Base-by-base conservation (phyloP, 2,888 invertebrate genomes). In the Morinoia aosen region DNA sequence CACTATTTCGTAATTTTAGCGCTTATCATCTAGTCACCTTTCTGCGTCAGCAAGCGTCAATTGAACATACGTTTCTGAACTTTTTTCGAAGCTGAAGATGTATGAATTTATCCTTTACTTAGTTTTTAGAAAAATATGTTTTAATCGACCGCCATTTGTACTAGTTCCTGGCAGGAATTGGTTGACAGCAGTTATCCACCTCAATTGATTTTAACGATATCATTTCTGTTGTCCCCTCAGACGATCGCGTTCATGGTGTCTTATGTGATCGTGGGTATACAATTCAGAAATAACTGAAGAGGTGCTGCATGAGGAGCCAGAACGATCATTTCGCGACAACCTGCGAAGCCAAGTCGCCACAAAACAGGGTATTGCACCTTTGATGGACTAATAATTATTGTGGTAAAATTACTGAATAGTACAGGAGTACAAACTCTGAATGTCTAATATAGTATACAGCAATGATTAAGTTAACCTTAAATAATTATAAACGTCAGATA, bases 181-280 rank as follows among this genome's bases (percentile, higher is more conserved):
- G 25, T 33, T 76, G 33, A 10, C 33, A 33, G 25, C 76, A 76
- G 19, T 3, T 76, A 8, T 10, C 25, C 8, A 1, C 33, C 25
- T 76, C 33, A 33, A 12, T 19, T 2, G 76, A 25, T 33, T 33
- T 76, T 25, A 76, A 10, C 25, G 33, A 76, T 3, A 25, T 61
- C 8, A 61, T 33, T 76, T 76, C 10, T 19, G 33, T 76, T 10
- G 16, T 76, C 40, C 39, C 19, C 12, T 90, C 90, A 90, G 90
- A 90, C 90, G 90, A 90, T 90, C 11, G 90, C 90, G 40, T 90
- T 90, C 19, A 48, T 90, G 90, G 25, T 48, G 90, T 90, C 90
- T 14, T 90, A 90, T 39, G 90, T 90, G 39, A 90, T 90, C 19
- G 90, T 90, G 90, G 90, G 90, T 0, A 39, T 90, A 19, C 90